Evolutionary conservation across 2,888 invertebrate species (phyloP), one percentile per base, ranked within the genome.

Genomic region (Lutraria lutraria): DNA sequence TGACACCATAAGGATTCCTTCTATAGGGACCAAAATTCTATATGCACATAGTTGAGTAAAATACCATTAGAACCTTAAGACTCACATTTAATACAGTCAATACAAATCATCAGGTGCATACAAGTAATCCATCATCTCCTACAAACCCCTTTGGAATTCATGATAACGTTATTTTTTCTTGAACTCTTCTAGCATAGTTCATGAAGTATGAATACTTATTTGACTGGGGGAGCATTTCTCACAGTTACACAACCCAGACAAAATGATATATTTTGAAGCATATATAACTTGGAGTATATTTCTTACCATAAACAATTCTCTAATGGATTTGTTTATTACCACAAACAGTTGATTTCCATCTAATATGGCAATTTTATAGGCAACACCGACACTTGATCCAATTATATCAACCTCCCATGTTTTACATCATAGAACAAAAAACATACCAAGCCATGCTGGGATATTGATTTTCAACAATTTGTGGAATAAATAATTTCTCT

Each of bases 271-370:
- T 31, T 19, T 76, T 16, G 25, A 68, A 63, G 25, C 4, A 12
- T 12, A 76, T 15, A 31, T 31, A 76, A 76, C 76, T 31, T 76
- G 16, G n/a, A 76, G 31, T 25, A 76, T 43, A 43, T 34, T 76
- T 76, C 76, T 76, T 76, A 76, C 34, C 76, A 34, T 76, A 76
- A 76, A 76, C 76, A 76, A 31, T 76, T 31, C 76, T 34, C 76
- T 76, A 76, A 76, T 76, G 34, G 76, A 16, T 76, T 76, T 76
- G 76, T 76, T 76, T 76, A 76, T 76, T 76, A 76, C 76, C 34
- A 31, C 19, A 76, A 76, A 76, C 76, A 76, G 76, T 76, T 16
- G 76, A 76, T 76, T 34, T 76, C 29, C 76, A 76, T 31, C 76
- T 76, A 31, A 31, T 34, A 76, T 31, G 76, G 76, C 34, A 34